These are phyloP conservation scores for Acleris literana DNA, from an alignment of 2,888 invertebrate genomes.

Conservation along the genomic window DNA sequence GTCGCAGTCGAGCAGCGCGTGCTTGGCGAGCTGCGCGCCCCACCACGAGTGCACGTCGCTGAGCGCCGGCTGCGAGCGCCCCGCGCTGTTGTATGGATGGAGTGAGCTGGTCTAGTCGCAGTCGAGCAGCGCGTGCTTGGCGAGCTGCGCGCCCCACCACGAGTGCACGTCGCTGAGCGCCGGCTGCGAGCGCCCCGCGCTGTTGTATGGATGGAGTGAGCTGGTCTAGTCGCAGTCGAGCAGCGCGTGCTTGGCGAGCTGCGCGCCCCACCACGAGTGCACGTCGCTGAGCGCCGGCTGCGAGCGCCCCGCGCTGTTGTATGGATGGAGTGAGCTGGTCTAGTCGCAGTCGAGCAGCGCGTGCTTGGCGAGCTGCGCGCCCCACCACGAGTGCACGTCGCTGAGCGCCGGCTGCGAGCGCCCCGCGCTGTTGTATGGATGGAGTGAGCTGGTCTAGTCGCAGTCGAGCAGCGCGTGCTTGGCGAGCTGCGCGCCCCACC, in stretches of 20 bases:
- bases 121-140: slow-evolving; percentile 46
- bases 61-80: slow-evolving; percentile 69
- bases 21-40: slow-evolving; percentile 87
- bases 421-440: slow-evolving; percentile 10
- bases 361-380: slow-evolving; percentile 85
- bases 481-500: slow-evolving; percentile 92
- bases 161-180: slow-evolving; percentile 89
- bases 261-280: slow-evolving; percentile 93
- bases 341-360: slow-evolving; percentile 40
- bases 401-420: slow-evolving; percentile 76
- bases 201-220: too few species aligned
- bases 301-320: slow-evolving; percentile 40
- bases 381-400: slow-evolving; percentile 94
- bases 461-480: slow-evolving; percentile 38
- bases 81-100: slow-evolving; percentile 3
- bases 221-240: slow-evolving; percentile 38
- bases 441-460: slow-evolving; percentile 35
- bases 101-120: slow-evolving; percentile 35
- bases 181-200: slow-evolving; percentile 50
- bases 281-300: slow-evolving; percentile 87
- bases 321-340: not conserved
- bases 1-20: slow-evolving; percentile 41
- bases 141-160: slow-evolving; percentile 93
- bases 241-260: slow-evolving; percentile 74
- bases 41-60: slow-evolving; percentile 94